Conservation (phyloP, 2,888 invertebrate genomes). For the Agonum fuliginosum region DNA sequence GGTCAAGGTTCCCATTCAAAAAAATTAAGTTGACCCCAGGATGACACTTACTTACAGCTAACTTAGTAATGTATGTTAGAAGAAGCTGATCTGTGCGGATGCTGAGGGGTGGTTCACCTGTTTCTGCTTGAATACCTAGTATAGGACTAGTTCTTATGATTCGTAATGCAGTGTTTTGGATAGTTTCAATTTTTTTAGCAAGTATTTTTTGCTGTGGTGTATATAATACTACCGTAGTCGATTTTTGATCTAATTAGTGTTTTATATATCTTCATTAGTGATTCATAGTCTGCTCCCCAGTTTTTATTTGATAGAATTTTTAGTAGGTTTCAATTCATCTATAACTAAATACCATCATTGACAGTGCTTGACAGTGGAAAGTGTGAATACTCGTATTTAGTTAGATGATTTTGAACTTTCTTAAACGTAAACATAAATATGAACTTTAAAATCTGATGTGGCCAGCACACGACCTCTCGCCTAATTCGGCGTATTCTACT, state of each 20-base stretch:
- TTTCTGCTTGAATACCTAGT: constrained; percentile 1
- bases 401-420: too few relatives aligned
- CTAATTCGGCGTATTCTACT: too few relatives aligned
- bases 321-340: constrained; percentile 48
- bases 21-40: neutral
- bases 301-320: constrained; percentile 38
- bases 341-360: too few relatives aligned
- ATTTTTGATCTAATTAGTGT: constrained; percentile 50
- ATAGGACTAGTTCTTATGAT: constrained; percentile 31
- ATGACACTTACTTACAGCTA: neutral
- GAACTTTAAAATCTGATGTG: too few relatives aligned
- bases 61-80: neutral
- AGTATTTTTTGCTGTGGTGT: constrained; percentile 36
- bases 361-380: too few relatives aligned
- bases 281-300: constrained; percentile 32
- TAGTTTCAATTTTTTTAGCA: constrained; percentile 34
- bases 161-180: constrained; percentile 32
- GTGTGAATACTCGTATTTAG: too few relatives aligned
- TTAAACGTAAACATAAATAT: too few relatives aligned
- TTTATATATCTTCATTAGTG: constrained; percentile 32
- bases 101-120: neutral
- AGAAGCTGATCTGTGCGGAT: constrained; percentile 16
- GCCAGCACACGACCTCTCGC: too few relatives aligned
- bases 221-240: constrained; percentile 47
- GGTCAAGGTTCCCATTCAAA: neutral